Evolutionary conservation across 2,888 invertebrate genomes (phyloP), one percentile per base, ranked within the genome.

Genomic region (Syrphus vitripennis): DNA sequence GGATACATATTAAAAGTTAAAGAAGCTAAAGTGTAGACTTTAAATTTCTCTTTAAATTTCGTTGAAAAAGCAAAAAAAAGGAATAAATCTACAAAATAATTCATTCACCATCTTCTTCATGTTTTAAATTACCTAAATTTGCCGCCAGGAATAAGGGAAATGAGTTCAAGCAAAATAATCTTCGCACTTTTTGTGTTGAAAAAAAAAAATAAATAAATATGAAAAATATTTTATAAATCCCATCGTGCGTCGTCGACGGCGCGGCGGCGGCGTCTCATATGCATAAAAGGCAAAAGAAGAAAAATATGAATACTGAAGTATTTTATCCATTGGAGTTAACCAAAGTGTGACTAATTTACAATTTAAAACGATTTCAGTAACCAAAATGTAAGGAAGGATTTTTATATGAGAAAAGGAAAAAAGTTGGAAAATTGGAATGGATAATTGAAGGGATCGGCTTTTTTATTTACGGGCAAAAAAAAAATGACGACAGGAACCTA

Each of bases 271-370:
- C 21, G 16, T 21, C 29, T 2, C 14, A 34, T 16, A 21, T 48
- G 19, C 45, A 19, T 10, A 26, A 31, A n/a, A n/a, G n/a, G n/a
- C n/a, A n/a, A n/a, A n/a, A 6, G 34, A 45, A 24, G 2, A 1
- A 50, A 50, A 67, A 29, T 67, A 67, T 50, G 50, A 67, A 67
- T 67, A 31, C 67, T 67, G 1, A 50, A 67, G 65, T 67, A 34
- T 34, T n/a, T n/a, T 50, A 50, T 24, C 42, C 63, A 63, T 63
- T 42, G 10, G 26, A 63, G 63, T 63, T 63, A 63, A 63, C 37
- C 26, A 63, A 63, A 63, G 63, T 63, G 63, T 63, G 63, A 63
- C 63, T 63, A 63, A 63, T 63, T 63, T 63, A 63, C 63, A 63
- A 63, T 63, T 63, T 63, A 63, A 63, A 63, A 63, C 26, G 63